phyloP scores from a whole-genome alignment of 1,140 invertebrate species.

The Philotrypesis tridentata region DNA sequence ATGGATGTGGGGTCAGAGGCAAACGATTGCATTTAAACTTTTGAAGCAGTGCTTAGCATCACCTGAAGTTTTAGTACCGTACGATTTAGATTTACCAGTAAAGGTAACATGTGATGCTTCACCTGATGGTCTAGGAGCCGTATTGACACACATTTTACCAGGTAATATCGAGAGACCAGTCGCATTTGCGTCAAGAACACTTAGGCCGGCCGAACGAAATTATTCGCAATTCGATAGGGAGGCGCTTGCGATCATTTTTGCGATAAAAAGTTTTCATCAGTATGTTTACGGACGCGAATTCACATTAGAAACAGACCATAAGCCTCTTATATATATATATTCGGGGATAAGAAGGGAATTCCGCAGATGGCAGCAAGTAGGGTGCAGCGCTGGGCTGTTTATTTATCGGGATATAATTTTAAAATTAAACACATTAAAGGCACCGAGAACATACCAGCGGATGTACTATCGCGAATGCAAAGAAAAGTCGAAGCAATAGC shows the following conservation, averaged over 20 bases:
- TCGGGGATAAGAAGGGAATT: constrained; percentile 52
- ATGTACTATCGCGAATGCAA: constrained; percentile 26
- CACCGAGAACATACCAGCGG: no score
- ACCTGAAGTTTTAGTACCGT: constrained; percentile 16
- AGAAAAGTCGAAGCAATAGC: background rate
- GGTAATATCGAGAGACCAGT: no score
- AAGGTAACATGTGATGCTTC: constrained; percentile 50
- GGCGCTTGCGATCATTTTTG: no score
- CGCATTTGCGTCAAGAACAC: no score
- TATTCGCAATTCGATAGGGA: no score
- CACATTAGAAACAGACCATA: background rate
- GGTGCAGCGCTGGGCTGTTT: no score
- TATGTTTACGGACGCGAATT: no score
- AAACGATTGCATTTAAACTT: background rate
- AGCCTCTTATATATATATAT: constrained; percentile 47
- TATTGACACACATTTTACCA: constrained; percentile 2
- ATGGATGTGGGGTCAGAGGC: constrained; percentile 6
- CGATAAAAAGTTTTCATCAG: no score
- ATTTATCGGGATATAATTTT: no score
- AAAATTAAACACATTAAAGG: no score
- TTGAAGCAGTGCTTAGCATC: constrained; percentile 22
- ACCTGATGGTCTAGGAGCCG: constrained; percentile 51
- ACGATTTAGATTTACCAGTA: background rate
- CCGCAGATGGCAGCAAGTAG: no score
- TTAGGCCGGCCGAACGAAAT: constrained; percentile 16